Conservation (phyloP, 2,113 vertebrate species). For the Stegostoma tigrinum region DNA sequence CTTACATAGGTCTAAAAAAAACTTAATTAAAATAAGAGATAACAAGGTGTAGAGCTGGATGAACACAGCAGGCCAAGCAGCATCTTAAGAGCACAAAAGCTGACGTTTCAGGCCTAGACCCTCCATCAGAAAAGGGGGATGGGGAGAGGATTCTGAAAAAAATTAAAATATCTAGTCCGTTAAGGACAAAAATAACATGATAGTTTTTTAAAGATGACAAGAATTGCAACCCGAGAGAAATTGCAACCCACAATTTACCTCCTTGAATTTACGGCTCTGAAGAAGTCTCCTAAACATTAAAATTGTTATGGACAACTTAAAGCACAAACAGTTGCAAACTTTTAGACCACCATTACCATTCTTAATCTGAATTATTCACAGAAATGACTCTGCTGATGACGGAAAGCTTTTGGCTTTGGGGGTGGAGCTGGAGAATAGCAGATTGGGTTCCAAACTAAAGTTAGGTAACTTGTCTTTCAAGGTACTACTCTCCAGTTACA, state of each 20-base stretch:
- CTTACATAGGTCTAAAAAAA: constrained; percentile 42
- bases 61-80: too few relatives aligned
- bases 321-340: neutral
- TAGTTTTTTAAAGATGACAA: constrained; percentile 18
- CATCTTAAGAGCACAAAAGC: too few relatives aligned
- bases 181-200: constrained; percentile 54
- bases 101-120: too few relatives aligned
- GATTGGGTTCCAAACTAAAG: neutral
- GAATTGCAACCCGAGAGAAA: neutral
- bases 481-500: neutral
- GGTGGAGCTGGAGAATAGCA: neutral
- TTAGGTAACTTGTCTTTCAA: neutral
- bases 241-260: neutral
- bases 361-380: neutral
- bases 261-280: neutral
- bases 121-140: too few relatives aligned
- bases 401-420: neutral
- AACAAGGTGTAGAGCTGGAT: too few relatives aligned
- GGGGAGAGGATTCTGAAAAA: too few relatives aligned
- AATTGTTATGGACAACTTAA: neutral
- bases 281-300: neutral
- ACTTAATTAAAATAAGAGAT: constrained; percentile 51
- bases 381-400: neutral
- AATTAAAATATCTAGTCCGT: constrained; percentile 57
- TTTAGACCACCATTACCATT: neutral